Conservation (phyloP, 92 coral and sea anemone species). For the Ricordea florida region DNA sequence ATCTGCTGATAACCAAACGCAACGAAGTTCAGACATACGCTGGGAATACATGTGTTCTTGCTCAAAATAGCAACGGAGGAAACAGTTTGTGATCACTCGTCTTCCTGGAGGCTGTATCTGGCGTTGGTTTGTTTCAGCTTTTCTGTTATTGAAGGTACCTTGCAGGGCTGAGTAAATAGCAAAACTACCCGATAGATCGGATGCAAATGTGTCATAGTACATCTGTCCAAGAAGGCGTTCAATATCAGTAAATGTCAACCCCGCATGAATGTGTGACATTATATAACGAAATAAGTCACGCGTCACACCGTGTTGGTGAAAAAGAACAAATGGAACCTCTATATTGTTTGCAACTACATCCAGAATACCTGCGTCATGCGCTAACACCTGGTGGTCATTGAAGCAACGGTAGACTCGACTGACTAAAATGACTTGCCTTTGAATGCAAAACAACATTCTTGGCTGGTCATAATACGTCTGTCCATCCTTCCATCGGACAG, state of each 20-base stretch:
- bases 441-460: too few relatives aligned
- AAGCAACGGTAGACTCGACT: conserved; percentile 6
- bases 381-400: not conserved
- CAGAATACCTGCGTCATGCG: conserved; percentile 6
- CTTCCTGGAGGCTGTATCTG: conserved; percentile 10
- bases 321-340: not conserved
- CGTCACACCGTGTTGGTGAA: conserved; percentile 15
- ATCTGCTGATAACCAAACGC: conserved; percentile 34
- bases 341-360: too few relatives aligned
- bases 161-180: not conserved
- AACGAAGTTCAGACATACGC: not conserved
- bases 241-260: not conserved
- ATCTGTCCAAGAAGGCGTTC: conserved; percentile 11
- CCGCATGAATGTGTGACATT: conserved; percentile 6
- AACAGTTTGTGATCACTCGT: conserved; percentile 13
- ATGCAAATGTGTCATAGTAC: not conserved
- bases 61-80: not conserved
- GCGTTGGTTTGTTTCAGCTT: not conserved
- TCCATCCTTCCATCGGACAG: too few relatives aligned
- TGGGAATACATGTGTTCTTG: conserved; percentile 5
- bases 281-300: not conserved
- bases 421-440: not conserved
- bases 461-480: too few relatives aligned
- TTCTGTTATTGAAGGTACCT: not conserved
- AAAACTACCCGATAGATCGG: not conserved